phyloP scores from a whole-genome alignment of 2,888 invertebrate genomes.

The Lasioglossum malachurum region DNA sequence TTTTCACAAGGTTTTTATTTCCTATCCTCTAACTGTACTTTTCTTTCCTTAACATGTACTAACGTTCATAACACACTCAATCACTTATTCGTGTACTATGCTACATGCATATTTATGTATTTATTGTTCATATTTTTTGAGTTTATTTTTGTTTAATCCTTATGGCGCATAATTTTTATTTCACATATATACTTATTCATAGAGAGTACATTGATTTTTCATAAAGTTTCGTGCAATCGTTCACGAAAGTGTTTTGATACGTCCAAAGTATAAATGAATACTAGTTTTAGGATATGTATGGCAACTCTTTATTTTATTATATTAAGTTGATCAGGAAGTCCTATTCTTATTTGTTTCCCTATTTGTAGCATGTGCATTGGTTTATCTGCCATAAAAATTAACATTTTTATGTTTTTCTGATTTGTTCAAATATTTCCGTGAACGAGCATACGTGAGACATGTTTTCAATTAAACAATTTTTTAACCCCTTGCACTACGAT shows the following conservation, averaged over 20 bases:
- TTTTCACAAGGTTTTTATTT: slow-evolving; percentile 44
- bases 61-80: slow-evolving; percentile 14
- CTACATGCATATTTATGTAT: background rate
- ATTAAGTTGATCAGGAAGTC: background rate
- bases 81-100: background rate
- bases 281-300: background rate
- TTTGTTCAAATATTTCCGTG: background rate
- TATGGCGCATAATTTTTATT: background rate
- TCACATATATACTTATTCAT: background rate
- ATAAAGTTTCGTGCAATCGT: background rate
- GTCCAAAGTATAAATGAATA: background rate
- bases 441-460: background rate
- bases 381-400: background rate
- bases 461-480: background rate
- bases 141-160: background rate
- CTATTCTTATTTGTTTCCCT: background rate
- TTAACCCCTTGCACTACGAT: background rate
- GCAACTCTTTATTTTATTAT: background rate
- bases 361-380: background rate
- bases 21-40: slow-evolving; percentile 24
- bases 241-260: background rate
- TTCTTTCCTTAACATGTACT: slow-evolving; percentile 25
- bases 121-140: background rate
- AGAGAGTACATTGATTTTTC: background rate
- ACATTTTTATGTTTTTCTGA: background rate